phyloP scores from a whole-genome alignment of 1,140 invertebrate species.

The Lepidurus apus region DNA sequence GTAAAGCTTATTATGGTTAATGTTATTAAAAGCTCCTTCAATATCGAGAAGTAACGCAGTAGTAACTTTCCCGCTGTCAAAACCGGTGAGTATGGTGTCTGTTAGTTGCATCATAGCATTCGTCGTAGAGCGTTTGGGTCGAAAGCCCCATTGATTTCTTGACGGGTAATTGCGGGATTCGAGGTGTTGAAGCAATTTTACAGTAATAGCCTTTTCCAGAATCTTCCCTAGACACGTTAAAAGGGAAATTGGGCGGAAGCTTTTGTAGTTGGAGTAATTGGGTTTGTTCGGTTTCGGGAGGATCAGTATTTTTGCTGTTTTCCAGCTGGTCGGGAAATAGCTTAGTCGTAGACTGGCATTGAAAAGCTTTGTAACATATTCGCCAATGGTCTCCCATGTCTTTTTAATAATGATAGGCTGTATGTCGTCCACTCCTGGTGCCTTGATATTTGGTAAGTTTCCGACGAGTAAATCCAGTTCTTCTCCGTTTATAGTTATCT shows the following conservation, averaged over 20 bases:
- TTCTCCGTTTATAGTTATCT: too few species aligned
- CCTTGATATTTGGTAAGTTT: neutral
- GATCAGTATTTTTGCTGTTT: slow-evolving; percentile 25
- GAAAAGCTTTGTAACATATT: slow-evolving; percentile 10
- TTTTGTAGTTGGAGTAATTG: slow-evolving; percentile 1
- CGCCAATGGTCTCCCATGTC: neutral
- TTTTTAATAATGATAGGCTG: slow-evolving; percentile 4
- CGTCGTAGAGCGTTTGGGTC: slow-evolving; percentile 23
- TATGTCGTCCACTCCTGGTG: slow-evolving; percentile 10
- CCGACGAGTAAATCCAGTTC: neutral
- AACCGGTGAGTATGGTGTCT: neutral
- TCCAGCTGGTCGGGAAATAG: slow-evolving; percentile 17
- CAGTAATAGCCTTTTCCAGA: neutral
- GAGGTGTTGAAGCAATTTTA: neutral
- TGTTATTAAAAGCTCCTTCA: slow-evolving; percentile 17
- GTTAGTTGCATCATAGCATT: slow-evolving; percentile 7
- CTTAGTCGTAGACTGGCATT: slow-evolving; percentile 25
- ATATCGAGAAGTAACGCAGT: slow-evolving; percentile 18
- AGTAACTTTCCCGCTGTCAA: slow-evolving; percentile 29
- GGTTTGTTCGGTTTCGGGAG: slow-evolving; percentile 26
- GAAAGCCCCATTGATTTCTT: slow-evolving; percentile 12
- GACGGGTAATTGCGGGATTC: neutral
- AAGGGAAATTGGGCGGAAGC: slow-evolving; percentile 23
- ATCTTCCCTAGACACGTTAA: slow-evolving; percentile 3
- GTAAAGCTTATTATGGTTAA: neutral